Evolutionary conservation across 2,888 invertebrate species (phyloP).

Genomic region (Cataglyphis rosenhaueri): DNA sequence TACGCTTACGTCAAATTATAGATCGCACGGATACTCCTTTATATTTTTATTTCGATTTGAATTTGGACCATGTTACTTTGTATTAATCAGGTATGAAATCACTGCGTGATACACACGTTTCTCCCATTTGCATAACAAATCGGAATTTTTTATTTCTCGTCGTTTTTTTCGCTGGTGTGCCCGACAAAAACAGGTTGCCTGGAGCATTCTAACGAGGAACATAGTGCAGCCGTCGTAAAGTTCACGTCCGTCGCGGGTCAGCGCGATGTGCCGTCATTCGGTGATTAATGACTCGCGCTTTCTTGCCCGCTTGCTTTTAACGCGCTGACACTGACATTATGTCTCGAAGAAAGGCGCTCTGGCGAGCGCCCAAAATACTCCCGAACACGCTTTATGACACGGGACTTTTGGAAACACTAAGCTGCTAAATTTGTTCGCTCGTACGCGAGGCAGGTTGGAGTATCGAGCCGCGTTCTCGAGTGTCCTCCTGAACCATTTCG

Average conservation of each 20-base stretch:
- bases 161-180: no score
- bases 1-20: not conserved
- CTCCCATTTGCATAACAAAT: constrained; percentile 30
- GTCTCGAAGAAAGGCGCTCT: constrained; percentile 28
- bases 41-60: not conserved
- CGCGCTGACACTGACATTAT: constrained; percentile 42
- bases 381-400: constrained; percentile 26
- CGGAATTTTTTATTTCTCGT: constrained; percentile 19
- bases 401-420: constrained; percentile 24
- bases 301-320: constrained; percentile 31
- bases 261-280: not conserved
- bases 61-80: not conserved
- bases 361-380: constrained; percentile 44
- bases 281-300: constrained; percentile 35
- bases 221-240: not conserved
- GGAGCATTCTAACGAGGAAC: not conserved
- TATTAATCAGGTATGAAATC: not conserved
- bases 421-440: constrained; percentile 52
- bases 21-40: not conserved
- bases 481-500: not conserved
- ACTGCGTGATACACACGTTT: not conserved
- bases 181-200: not conserved
- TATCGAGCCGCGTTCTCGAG: not conserved
- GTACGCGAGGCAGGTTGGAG: constrained; percentile 3
- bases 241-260: not conserved